Percentiles rank a stretch among this genome's conserved stretches.
Evolutionary conservation across 2,888 invertebrate species (phyloP).

Genomic region (Diplazon laetatorius): DNA sequence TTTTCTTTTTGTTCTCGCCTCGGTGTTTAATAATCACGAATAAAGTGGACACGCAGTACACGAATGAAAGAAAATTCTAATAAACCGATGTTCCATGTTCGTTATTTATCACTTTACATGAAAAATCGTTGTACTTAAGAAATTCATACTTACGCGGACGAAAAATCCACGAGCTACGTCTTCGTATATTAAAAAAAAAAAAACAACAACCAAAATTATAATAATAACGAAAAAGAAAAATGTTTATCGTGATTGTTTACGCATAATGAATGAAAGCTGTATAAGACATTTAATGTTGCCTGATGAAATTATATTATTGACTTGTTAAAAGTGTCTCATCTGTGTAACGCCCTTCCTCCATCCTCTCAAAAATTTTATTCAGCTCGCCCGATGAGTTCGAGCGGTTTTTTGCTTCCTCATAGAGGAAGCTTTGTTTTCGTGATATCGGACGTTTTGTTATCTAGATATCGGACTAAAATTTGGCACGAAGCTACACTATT

Average conservation of each 20-base stretch:
- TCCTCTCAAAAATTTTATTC: background rate
- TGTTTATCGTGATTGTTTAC: constrained; percentile 37
- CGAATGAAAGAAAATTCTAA: constrained; percentile 9
- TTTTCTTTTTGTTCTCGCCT: constrained; percentile 17
- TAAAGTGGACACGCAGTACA: constrained; percentile 1
- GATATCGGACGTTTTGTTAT: too few species aligned
- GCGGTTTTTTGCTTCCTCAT: too few species aligned
- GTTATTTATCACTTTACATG: constrained; percentile 33
- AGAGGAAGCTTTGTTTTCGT: too few species aligned
- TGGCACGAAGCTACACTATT: too few species aligned
- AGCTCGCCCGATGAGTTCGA: too few species aligned
- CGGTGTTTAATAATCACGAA: constrained; percentile 27
- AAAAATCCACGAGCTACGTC: constrained; percentile 49
- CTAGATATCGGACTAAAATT: too few species aligned
- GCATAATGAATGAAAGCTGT: constrained; percentile 41
- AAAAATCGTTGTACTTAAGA: constrained; percentile 51
- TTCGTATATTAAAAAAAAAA: constrained; percentile 24
- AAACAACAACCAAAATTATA: background rate
- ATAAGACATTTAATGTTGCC: constrained; percentile 61
- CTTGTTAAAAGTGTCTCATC: constrained; percentile 45
- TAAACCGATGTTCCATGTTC: constrained; percentile 27
- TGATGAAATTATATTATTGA: constrained; percentile 64
- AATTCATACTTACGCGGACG: constrained; percentile 57
- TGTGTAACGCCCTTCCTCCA: constrained; percentile 2
- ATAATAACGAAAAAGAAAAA: constrained; percentile 13